Base-by-base conservation (phyloP, 2,797 vertebrate species). In the Gila robusta region DNA sequence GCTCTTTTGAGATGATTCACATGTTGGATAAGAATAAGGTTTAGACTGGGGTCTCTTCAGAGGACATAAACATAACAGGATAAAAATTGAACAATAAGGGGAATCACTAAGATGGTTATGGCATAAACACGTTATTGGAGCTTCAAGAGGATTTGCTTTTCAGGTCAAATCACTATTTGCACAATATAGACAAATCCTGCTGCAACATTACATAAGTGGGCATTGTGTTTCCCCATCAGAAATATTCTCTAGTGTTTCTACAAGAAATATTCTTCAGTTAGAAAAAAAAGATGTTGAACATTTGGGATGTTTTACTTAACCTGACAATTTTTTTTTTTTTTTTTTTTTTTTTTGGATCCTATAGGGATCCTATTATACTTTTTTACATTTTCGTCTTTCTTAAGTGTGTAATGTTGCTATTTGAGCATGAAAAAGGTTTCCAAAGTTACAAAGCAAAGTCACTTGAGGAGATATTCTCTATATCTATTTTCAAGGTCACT, bases 181-280 rank as follows among this genome's bases (percentile, higher is more conserved):
- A 54, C 64, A 69, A 81, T 83, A 86, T 88, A 73, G 70, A 62
- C 79, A 88, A 88, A 87, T 85, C 81, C 78, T 72, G 66, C 74
- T 83, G 67, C 23, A 76, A 44, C 62, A 81, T 88, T 88, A 79
- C 56, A 86, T 82, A 83, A 86, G 62, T 7, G 35, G 37, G 56
- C 52, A 70, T 37, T 77, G 66, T 2, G 16, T 66, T 32, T 66
- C 64, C 64, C 14, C 2, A 69, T 49, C 26, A 32, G 52, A 83
- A 84, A 44, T 66, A 23, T 26, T 37, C 52, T 67, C 62, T 16
- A 32, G 35, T 37, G 54, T 10, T 14, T 84, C 62, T 35, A 7
- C 59, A 62, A 35, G 17, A 39, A 74, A 84, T 64, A 64, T 67
- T 71, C 11, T 71, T 14, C 62, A 80, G 41, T 79, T 44, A 17